Evolutionary conservation across 2,113 vertebrate species (phyloP).

Genomic region (Nesoenas mayeri): DNA sequence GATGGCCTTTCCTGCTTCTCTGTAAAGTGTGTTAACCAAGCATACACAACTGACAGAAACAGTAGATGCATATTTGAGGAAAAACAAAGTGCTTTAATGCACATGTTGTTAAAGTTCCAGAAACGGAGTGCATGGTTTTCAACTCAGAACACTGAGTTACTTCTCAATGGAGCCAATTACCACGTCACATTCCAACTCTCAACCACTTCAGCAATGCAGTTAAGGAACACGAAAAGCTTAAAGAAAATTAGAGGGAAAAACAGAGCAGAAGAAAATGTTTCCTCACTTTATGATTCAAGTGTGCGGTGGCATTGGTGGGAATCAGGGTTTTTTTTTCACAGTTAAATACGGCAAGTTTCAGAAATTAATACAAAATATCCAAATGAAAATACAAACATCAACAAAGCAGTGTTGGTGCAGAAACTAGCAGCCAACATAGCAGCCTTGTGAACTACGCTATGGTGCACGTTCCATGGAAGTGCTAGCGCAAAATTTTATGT

Average conservation of each 20-base stretch:
- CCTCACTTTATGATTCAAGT: neutral
- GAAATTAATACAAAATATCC: neutral
- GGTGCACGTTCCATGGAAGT: accelerated
- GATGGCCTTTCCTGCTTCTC: neutral
- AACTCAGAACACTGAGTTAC: neutral
- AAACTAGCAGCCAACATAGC: neutral
- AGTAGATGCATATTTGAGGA: neutral
- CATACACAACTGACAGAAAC: neutral
- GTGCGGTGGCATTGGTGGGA: neutral
- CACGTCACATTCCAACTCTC: neutral
- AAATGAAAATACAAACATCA: neutral
- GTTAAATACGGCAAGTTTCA: neutral
- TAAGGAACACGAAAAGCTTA: neutral
- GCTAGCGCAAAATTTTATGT: neutral
- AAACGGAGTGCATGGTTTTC: neutral
- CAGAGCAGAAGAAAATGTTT: neutral
- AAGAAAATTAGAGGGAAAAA: neutral
- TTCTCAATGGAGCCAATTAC: neutral
- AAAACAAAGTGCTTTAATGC: neutral
- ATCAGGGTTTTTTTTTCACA: neutral
- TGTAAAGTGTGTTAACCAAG: neutral
- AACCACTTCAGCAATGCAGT: neutral
- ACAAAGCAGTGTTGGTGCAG: neutral
- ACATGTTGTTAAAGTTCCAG: neutral
- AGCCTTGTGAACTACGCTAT: neutral